Conservation (phyloP, 23 tunicate genomes). For the Ascidia mentula region DNA sequence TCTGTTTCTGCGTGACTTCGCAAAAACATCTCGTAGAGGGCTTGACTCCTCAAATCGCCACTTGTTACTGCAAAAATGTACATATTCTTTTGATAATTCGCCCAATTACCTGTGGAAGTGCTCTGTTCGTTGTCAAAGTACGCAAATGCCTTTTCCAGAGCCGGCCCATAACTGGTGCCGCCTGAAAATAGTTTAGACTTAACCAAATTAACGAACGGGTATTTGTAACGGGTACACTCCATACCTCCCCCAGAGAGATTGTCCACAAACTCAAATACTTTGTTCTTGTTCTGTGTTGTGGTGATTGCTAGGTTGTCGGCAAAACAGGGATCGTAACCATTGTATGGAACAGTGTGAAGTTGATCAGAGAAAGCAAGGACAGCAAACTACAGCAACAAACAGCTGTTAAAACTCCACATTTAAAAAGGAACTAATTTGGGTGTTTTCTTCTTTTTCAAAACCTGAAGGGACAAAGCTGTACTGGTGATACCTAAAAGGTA, state of each 20-base stretch:
- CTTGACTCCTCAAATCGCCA: too few species aligned
- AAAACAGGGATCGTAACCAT: constrained; percentile 14
- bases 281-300: constrained; percentile 15
- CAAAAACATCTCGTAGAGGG: too few species aligned
- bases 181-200: not conserved
- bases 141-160: not conserved
- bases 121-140: not conserved
- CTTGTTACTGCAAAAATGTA: too few species aligned
- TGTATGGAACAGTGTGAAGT: not conserved
- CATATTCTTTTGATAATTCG: too few species aligned
- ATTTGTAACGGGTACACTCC: not conserved
- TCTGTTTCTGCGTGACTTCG: too few species aligned
- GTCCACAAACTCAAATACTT: constrained; percentile 9
- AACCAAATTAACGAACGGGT: not conserved
- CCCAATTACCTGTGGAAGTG: not conserved
- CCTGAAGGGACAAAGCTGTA: too few species aligned
- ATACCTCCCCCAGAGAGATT: constrained; percentile 20
- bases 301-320: constrained; percentile 15
- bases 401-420: too few species aligned
- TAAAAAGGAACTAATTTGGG: too few species aligned
- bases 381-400: constrained; percentile 9
- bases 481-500: too few species aligned
- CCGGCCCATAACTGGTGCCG: not conserved
- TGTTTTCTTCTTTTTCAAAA: too few species aligned
- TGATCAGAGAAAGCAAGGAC: constrained; percentile 23